These are phyloP conservation scores for Resseliella maxima DNA, from an alignment of 2,888 invertebrate genomes.

Conservation along the genomic window DNA sequence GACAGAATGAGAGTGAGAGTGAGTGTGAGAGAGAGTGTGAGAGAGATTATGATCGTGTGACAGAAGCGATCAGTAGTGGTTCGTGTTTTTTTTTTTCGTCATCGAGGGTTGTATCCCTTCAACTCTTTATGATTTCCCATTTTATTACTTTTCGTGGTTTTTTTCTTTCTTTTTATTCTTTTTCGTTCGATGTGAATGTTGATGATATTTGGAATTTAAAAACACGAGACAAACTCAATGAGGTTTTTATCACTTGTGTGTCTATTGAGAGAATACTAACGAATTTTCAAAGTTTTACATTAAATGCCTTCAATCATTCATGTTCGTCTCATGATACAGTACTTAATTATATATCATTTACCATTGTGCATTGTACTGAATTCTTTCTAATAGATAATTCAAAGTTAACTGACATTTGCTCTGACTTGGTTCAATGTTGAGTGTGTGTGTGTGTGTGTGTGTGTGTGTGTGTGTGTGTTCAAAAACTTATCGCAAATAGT, in stretches of 20 bases:
- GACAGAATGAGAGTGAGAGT: no score
- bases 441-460: no score
- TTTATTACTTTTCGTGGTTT: no score
- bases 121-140: neutral
- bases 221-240: neutral
- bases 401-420: neutral
- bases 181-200: neutral
- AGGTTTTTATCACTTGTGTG: neutral
- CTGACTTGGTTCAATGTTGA: no score
- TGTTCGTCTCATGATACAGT: neutral
- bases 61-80: no score
- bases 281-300: neutral
- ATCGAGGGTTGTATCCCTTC: neutral
- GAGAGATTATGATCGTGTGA: no score
- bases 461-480: no score
- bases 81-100: no score
- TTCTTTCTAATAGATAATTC: neutral
- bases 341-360: neutral
- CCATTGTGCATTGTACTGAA: neutral
- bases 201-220: neutral
- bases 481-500: no score
- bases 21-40: no score
- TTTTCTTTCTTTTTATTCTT: no score
- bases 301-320: neutral
- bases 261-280: neutral